Base-by-base conservation (phyloP, 53 echinoderm and acorn worm genomes). In the Paracentrotus lividus region DNA sequence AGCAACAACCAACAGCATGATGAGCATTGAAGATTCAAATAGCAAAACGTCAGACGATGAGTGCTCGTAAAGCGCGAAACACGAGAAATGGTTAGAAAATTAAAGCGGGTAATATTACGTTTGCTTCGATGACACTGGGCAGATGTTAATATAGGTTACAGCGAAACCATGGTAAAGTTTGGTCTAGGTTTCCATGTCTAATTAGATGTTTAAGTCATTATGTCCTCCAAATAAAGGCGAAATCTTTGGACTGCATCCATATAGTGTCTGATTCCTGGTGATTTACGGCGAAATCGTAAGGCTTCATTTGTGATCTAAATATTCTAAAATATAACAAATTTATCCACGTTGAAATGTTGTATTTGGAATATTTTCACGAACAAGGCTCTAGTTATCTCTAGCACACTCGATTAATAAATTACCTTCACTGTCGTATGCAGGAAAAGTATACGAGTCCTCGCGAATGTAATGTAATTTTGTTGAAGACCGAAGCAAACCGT, bases 71-170 rank as follows among this genome's bases (percentile, higher is more conserved):
- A 24, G 81, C n/a, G 81, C 81, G 81, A 47, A 81, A 81, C 47
- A 72, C 81, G 43, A 45, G 26, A 26, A 81, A 81, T 81, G 36
- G 81, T 81, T 45, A 44, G 81, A 81, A 81, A 49, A 47, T n/a
- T 81, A 8, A 26, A 81, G 81, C 49, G 47, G n/a, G 26, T 13
- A 15, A 47, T 47, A n/a, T 81, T 24, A n/a, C 47, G 47, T 45
- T 12, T 24, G 26, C 47, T 47, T 81, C 47, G 49, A 10, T 47
- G 45, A 26, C 47, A 81, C 9, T 6, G 36, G 16, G 26, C 7
- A 81, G 0, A 81, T 12, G 81, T 6, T 27, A 78, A 47, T 45
- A 10, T 9, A 78, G 44, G 0, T 9, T 47, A 10, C 47, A n/a
- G n/a, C 16, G 44, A 29, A 12, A 3, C 5, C 49, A n/a, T 26